Evolutionary conservation across 2,888 invertebrate genomes (phyloP).

Genomic region (Meiosimyza decipiens): DNA sequence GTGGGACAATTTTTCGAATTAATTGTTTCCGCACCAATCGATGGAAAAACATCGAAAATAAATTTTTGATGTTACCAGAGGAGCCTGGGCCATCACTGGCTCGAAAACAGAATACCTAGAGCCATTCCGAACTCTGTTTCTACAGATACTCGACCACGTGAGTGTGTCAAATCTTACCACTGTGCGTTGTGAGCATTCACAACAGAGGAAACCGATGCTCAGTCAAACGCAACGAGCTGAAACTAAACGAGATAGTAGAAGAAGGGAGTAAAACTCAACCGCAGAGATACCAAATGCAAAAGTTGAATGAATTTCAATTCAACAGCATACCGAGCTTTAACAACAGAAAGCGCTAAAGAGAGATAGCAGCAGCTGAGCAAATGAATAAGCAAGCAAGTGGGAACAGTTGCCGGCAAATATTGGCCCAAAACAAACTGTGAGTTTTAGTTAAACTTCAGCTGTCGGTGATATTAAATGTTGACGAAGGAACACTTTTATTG

Average conservation of each 20-base stretch:
- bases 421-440: background rate
- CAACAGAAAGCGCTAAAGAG: conserved; percentile 14
- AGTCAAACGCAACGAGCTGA: conserved; percentile 40
- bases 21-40: too few species aligned
- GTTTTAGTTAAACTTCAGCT: conserved; percentile 57
- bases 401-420: conserved; percentile 39
- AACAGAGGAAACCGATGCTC: conserved; percentile 23
- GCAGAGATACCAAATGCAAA: background rate
- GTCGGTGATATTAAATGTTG: conserved; percentile 44
- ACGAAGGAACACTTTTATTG: background rate
- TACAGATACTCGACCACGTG: too few species aligned
- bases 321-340: conserved; percentile 40
- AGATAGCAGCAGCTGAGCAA: background rate
- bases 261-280: background rate
- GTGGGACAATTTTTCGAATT: too few species aligned
- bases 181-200: background rate
- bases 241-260: background rate
- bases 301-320: conserved; percentile 46
- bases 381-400: conserved; percentile 23
- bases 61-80: too few species aligned
- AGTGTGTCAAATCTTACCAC: background rate
- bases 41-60: too few species aligned
- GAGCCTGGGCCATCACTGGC: too few species aligned
- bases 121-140: background rate
- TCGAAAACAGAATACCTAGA: too few species aligned